Evolutionary conservation across 2,888 invertebrate species (phyloP).

Genomic region (Adineta ricciae): DNA sequence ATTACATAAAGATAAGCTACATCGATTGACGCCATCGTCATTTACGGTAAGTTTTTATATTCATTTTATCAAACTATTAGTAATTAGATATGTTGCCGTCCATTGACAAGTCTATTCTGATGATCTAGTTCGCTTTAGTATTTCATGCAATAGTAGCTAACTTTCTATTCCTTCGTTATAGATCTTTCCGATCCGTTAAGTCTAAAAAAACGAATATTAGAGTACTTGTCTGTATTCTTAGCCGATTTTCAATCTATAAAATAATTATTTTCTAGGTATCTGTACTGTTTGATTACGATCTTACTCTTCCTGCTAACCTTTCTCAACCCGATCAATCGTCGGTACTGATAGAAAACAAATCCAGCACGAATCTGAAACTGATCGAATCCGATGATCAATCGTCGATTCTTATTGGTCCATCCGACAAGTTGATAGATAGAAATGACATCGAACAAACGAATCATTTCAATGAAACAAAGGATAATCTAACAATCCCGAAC

Average conservation of each 20-base stretch:
- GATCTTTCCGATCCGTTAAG: too few species aligned
- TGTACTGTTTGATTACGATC: slow-evolving; percentile 2
- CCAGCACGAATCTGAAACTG: not conserved
- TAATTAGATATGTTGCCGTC: too few species aligned
- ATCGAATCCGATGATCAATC: not conserved
- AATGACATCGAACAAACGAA: not conserved
- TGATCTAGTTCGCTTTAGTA: too few species aligned
- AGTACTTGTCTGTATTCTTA: too few species aligned
- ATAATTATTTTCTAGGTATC: not conserved
- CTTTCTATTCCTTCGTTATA: too few species aligned
- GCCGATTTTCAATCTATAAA: too few species aligned
- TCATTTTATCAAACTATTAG: too few species aligned
- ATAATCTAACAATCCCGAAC: not conserved
- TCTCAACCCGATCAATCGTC: not conserved
- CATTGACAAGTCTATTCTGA: too few species aligned
- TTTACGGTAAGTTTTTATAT: not conserved
- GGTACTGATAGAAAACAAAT: not conserved
- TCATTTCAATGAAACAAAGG: not conserved
- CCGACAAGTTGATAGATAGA: not conserved
- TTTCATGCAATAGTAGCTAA: too few species aligned
- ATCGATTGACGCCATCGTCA: not conserved
- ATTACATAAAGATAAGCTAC: not conserved
- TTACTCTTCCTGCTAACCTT: not conserved
- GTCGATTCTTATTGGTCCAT: not conserved
- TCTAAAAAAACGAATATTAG: too few species aligned